Percentiles rank a stretch among this genome's conserved stretches.
Conservation (phyloP, 1,140 invertebrate species). For the Conus ventricosus region DNA sequence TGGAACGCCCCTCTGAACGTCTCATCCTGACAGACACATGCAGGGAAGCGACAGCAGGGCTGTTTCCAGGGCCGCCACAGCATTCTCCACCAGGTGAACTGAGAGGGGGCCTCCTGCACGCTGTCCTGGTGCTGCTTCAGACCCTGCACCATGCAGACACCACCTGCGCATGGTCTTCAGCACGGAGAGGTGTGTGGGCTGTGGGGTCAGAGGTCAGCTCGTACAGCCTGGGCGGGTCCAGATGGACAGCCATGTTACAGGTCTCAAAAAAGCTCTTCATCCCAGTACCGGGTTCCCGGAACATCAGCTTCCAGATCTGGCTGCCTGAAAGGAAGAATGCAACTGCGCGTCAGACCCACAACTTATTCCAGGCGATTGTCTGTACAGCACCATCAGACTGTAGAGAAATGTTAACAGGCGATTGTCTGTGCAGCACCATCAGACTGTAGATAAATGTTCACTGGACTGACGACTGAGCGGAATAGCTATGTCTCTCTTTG, state of each 20-base stretch:
- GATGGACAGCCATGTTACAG: constrained; percentile 51
- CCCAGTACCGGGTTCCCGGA: neutral
- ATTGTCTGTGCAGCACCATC: too few relatives aligned
- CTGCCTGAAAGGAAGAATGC: neutral
- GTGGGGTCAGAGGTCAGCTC: constrained; percentile 58
- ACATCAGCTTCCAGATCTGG: neutral
- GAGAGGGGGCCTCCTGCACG: constrained; percentile 41
- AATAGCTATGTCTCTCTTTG: too few relatives aligned
- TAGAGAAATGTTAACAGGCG: too few relatives aligned
- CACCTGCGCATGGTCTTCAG: constrained; percentile 42
- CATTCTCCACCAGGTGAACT: constrained; percentile 55
- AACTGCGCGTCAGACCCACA: too few relatives aligned
- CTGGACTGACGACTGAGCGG: too few relatives aligned
- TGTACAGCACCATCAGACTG: too few relatives aligned
- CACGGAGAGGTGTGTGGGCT: constrained; percentile 46
- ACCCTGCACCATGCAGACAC: constrained; percentile 47
- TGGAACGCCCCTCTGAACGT: constrained; percentile 20
- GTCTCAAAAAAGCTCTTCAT: constrained; percentile 28
- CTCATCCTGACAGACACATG: constrained; percentile 55
- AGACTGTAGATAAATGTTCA: too few relatives aligned
- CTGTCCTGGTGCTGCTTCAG: constrained; percentile 30
- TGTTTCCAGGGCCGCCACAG: constrained; percentile 69
- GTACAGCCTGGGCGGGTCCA: constrained; percentile 57
- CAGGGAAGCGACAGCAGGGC: constrained; percentile 65
- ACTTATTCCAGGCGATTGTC: too few relatives aligned